phyloP scores from a whole-genome alignment of 2,888 invertebrate genomes.

The Schizaphis graminum region DNA sequence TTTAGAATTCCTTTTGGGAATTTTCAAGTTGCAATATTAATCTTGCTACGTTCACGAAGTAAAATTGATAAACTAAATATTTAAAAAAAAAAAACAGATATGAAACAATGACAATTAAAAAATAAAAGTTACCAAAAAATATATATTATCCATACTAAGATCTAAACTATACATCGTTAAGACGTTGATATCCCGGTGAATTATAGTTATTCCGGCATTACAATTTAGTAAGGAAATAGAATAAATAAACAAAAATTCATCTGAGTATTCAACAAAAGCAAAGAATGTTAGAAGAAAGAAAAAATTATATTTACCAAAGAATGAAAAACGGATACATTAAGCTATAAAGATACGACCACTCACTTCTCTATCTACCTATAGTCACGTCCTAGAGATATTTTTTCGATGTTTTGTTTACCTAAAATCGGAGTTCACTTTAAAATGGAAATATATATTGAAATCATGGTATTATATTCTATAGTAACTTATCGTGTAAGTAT shows the following conservation, averaged over 20 bases:
- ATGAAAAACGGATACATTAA: constrained; percentile 29
- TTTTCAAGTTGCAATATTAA: not conserved
- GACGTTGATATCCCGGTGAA: not conserved
- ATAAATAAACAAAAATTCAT: constrained; percentile 33
- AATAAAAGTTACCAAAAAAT: not conserved
- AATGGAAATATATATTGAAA: constrained; percentile 6
- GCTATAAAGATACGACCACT: constrained; percentile 40
- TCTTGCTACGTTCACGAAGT: not conserved
- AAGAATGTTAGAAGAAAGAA: not conserved
- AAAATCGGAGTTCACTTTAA: not conserved
- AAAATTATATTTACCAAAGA: constrained; percentile 31
- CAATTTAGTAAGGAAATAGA: not conserved
- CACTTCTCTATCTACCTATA: not conserved
- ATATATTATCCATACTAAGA: not conserved
- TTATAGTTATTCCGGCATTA: not conserved
- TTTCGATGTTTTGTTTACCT: constrained; percentile 16
- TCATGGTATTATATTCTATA: not conserved
- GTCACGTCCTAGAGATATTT: constrained; percentile 31
- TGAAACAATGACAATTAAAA: not conserved
- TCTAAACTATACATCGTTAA: constrained; percentile 11
- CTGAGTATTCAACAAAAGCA: constrained; percentile 21
- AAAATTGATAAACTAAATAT: not conserved
- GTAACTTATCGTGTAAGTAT: not conserved
- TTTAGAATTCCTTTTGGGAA: not conserved
- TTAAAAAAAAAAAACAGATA: not conserved